Percentiles rank a stretch among this genome's conserved stretches.
These are phyloP conservation scores for Drosophila hydei DNA, from an alignment of 1,140 invertebrate genomes.

Conservation along the genomic window DNA sequence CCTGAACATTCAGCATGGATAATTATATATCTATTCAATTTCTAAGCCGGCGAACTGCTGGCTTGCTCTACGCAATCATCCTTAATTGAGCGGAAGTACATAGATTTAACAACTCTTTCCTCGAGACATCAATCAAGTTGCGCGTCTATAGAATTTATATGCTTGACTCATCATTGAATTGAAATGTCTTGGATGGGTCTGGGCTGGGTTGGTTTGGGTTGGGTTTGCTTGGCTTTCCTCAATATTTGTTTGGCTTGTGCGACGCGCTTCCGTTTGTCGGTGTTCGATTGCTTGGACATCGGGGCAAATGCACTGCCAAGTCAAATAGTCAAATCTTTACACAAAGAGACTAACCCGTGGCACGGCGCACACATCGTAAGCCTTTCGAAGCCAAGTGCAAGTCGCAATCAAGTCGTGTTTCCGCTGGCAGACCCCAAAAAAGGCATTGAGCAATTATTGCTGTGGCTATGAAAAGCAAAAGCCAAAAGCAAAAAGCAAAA, in stretches of 20 bases:
- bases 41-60: no score
- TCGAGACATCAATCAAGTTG: constrained; percentile 13
- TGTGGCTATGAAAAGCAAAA: constrained; percentile 54
- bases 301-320: constrained; percentile 12
- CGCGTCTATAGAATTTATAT: constrained; percentile 62
- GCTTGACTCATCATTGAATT: constrained; percentile 62
- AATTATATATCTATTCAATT: constrained; percentile 4
- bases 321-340: constrained; percentile 42
- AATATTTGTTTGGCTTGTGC: constrained; percentile 38
- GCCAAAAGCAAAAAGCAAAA: constrained; percentile 23
- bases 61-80: neutral
- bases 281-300: constrained; percentile 19
- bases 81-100: constrained; percentile 57
- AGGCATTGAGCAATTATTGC: constrained; percentile 70
- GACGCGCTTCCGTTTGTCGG: constrained; percentile 45
- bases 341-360: constrained; percentile 33
- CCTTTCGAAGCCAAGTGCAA: constrained; percentile 34
- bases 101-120: constrained; percentile 25
- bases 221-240: constrained; percentile 11
- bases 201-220: constrained; percentile 1
- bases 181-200: neutral
- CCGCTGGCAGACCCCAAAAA: constrained; percentile 67
- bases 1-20: neutral
- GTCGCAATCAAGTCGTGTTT: constrained; percentile 48
- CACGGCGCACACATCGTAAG: constrained; percentile 11